phyloP scores from a whole-genome alignment of 2,888 invertebrate genomes.

The Pseudoips prasinana region DNA sequence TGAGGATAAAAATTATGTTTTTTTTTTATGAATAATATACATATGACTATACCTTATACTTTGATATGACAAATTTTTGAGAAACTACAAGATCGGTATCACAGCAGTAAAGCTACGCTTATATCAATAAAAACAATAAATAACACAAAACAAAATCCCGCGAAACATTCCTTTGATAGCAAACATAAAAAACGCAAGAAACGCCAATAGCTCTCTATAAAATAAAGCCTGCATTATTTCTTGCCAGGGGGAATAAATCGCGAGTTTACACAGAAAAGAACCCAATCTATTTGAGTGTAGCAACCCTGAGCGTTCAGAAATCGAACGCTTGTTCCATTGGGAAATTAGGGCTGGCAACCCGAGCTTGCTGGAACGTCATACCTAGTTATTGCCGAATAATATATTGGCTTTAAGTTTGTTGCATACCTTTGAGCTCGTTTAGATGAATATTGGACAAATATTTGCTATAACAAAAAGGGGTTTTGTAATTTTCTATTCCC shows the following conservation, averaged over 20 bases:
- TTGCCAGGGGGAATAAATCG: conserved; percentile 33
- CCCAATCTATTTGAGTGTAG: conserved; percentile 57
- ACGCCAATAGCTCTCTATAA: conserved; percentile 21
- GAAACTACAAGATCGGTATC: too few relatives aligned
- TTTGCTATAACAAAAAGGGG: neutral
- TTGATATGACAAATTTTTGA: too few relatives aligned
- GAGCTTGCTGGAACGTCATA: conserved; percentile 30
- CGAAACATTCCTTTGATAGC: conserved; percentile 12
- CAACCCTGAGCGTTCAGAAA: conserved; percentile 50
- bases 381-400: conserved; percentile 25
- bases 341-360: conserved; percentile 55
- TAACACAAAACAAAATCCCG: neutral
- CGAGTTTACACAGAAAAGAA: conserved; percentile 44
- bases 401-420: conserved; percentile 19
- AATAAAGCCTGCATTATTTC: conserved; percentile 29
- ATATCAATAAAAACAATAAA: conserved; percentile 3
- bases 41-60: too few relatives aligned
- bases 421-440: conserved; percentile 8
- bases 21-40: too few relatives aligned
- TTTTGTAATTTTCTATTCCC: neutral
- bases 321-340: conserved; percentile 52
- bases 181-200: conserved; percentile 12
- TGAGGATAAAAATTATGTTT: too few relatives aligned
- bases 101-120: conserved; percentile 1
- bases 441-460: neutral